A percentile compares a stretch with the other conserved stretches of the same genome.
These are phyloP conservation scores for Microplitis demolitor DNA, from an alignment of 1,140 invertebrate species.

Conservation along the genomic window DNA sequence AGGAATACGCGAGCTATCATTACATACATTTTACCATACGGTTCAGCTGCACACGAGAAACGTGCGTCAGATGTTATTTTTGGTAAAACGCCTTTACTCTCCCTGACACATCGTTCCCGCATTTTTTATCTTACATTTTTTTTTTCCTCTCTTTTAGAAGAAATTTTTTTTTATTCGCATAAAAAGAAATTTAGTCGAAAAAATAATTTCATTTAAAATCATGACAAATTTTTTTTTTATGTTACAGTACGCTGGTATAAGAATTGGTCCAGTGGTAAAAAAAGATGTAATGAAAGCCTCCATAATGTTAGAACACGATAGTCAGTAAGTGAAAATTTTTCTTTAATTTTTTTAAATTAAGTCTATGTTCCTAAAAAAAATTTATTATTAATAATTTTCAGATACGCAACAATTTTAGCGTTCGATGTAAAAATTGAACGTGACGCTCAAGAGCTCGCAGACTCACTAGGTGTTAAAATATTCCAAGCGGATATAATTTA, in stretches of 20 bases:
- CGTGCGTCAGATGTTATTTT: conserved; percentile 29
- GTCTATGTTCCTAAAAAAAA: too few species aligned
- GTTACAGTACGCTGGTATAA: conserved; percentile 94
- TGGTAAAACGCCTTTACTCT: neutral
- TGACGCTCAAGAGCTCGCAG: conserved; percentile 97
- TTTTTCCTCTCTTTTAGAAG: neutral
- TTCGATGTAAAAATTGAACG: conserved; percentile 99
- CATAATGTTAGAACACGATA: conserved; percentile 98
- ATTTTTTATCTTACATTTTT: neutral
- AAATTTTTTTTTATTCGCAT: neutral
- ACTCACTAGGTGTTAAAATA: conserved; percentile 91
- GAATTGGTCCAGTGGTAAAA: conserved; percentile 99
- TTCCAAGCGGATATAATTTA: conserved; percentile 99
- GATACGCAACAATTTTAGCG: conserved; percentile 96
- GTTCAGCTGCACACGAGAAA: conserved; percentile 2
- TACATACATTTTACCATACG: neutral
- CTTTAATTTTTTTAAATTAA: too few species aligned
- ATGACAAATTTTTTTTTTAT: conserved; percentile 25
- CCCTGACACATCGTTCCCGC: neutral
- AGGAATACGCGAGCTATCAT: conserved; percentile 9
- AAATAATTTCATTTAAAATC: neutral
- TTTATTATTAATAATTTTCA: conserved; percentile 43
- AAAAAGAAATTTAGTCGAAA: neutral
- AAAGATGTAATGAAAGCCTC: conserved; percentile 99
- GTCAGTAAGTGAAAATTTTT: conserved; percentile 72